Base-by-base conservation (phyloP, 2,888 invertebrate species). In the Cylindroiulus punctatus region DNA sequence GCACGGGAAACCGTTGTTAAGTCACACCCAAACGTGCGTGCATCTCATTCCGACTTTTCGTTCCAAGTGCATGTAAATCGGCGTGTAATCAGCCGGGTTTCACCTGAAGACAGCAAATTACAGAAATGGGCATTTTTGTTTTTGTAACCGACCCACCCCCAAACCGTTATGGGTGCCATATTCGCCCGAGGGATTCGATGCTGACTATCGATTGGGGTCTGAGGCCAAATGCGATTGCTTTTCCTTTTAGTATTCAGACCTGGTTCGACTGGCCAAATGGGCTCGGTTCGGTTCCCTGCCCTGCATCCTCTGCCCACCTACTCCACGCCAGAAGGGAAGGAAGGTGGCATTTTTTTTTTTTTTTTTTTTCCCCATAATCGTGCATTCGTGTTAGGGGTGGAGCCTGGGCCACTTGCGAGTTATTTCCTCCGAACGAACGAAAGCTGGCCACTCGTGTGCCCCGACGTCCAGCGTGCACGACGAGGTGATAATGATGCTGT, bases 181-280 rank as follows among this genome's bases (percentile, higher is more conserved):
- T 26, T n/a, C 65, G 2, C 12, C 65, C 26, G 10, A 10, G 1
- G 65, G 65, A 65, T 65, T 65, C 12, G 65, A 26, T 65, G 1
- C 1, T 26, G 26, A 12, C 7, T 65, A 65, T 65, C 65, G 65
- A 65, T 65, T 65, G 65, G 26, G 65, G 26, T 5, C 7, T n/a
- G n/a, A n/a, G n/a, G n/a, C n/a, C n/a, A n/a, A 26, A 65, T 26
- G 65, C 65, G 65, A 65, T 65, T 57, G 57, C 57, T n/a, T 57
- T 47, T n/a, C 57, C 5, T 57, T 57, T 57, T 65, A 65, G 65
- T 65, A 65, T 65, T 65, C 65, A 7, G 26, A 10, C 26, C 26
- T 65, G 12, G 65, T 65, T 65, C 26, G 26, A 12, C 12, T 26
- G 65, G 65, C 57, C 57, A 3, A 57, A 57, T 57, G 22, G n/a